Evolutionary conservation across 2,888 invertebrate genomes (phyloP), one percentile per base, ranked within the genome.

Genomic region (Philaethria dido): DNA sequence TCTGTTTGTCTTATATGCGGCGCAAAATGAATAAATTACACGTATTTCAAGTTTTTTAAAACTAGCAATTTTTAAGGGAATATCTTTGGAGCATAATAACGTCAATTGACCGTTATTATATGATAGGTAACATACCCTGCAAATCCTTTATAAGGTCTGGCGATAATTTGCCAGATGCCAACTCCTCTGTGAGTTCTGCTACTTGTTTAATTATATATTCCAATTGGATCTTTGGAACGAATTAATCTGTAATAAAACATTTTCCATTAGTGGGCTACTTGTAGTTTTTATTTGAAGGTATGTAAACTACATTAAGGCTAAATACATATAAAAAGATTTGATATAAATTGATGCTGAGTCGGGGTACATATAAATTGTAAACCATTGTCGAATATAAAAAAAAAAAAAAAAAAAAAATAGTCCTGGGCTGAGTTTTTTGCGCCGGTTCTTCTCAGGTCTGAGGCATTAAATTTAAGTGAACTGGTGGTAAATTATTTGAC

Each of bases 161-260:
- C 20, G 87, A 80, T 20, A 87, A 42, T 66, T 82, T 80, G 14
- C 80, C 84, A 9, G 71, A 73, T 2, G 74, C 42, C 2, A 77
- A 48, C 22, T 81, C 81, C 11, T 76, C 68, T 13, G 76, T 71
- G n/a, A 79, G 11, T 13, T 59, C 25, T 18, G 75, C 73, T n/a
- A 86, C 75, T 77, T 89, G 84, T 70, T 78, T 85, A 65, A 92
- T 85, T 42, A 94, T 74, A 67, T 87, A 83, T 18, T 85, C 86
- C 55, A 94, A 74, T 75, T 93, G 90, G 90, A 65, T 92, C 88
- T 80, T n/a, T 94, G 93, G 74, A 94, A 80, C 0, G 86, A 86
- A 62, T 76, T 81, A 11, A 94, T 75, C 88, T 94, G 86, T 22
- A 87, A 64, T 0, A 50, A 11, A 45, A 20, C 29, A 54, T 11